Evolutionary conservation across 2,888 invertebrate genomes (phyloP).

Genomic region (Troilus luridus): DNA sequence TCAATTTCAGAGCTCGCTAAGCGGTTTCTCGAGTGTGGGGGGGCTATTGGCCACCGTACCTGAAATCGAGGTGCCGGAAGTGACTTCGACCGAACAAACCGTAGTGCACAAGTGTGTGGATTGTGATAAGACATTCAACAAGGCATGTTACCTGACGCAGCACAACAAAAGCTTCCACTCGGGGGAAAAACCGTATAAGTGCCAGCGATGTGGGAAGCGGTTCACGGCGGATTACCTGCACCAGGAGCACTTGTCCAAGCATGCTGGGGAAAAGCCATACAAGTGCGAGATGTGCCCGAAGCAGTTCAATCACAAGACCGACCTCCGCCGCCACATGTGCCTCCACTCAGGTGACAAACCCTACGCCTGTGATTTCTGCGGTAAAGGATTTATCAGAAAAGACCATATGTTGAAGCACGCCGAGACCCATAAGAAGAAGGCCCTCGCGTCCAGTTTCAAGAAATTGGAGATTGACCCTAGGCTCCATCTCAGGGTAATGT

Average conservation of each 20-base stretch:
- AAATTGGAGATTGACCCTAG: constrained; percentile 54
- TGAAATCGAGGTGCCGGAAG: constrained; percentile 60
- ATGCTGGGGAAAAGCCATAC: constrained; percentile 87
- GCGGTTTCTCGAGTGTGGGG: constrained; percentile 63
- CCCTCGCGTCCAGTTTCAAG: constrained; percentile 16
- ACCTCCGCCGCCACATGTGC: constrained; percentile 88
- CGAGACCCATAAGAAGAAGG: constrained; percentile 78
- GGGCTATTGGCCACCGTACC: constrained; percentile 57
- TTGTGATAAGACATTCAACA: constrained; percentile 88
- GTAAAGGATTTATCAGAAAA: constrained; percentile 90
- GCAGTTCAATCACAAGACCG: constrained; percentile 92
- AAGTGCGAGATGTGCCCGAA: constrained; percentile 89
- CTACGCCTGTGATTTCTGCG: constrained; percentile 84
- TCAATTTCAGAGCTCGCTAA: constrained; percentile 70
- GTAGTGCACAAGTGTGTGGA: constrained; percentile 77
- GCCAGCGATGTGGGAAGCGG: constrained; percentile 86
- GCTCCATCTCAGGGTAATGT: constrained; percentile 57
- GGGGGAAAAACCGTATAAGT: constrained; percentile 89
- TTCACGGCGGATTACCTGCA: constrained; percentile 81
- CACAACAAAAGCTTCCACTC: constrained; percentile 92
- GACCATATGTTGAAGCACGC: constrained; percentile 92
- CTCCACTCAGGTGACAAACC: constrained; percentile 90
- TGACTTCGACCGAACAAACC: constrained; percentile 63
- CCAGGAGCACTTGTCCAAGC: constrained; percentile 82
- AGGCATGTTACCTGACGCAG: constrained; percentile 89